These are phyloP conservation scores for Troglohyphantes excavatus DNA, from an alignment of 2,888 invertebrate species.

Conservation along the genomic window DNA sequence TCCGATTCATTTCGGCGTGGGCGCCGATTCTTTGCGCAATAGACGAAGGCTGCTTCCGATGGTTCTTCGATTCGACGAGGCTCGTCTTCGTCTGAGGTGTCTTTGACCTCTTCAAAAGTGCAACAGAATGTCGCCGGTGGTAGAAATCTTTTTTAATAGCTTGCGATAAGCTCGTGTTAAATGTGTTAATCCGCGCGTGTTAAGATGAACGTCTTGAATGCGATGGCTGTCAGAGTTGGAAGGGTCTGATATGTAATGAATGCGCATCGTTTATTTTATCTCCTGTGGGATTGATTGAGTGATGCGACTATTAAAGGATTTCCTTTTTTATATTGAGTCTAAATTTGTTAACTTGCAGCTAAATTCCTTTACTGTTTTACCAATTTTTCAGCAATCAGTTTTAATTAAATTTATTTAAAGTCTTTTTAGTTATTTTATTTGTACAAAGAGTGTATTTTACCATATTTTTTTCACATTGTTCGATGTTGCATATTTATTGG, in stretches of 20 bases:
- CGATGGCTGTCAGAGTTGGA: not conserved
- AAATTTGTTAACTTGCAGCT: no score
- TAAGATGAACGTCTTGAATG: not conserved
- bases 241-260: not conserved
- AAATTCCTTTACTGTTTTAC: no score
- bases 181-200: not conserved
- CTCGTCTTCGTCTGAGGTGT: not conserved
- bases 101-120: slow-evolving; percentile 46
- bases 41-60: slow-evolving; percentile 3
- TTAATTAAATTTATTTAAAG: no score
- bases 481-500: no score
- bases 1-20: slow-evolving; percentile 52
- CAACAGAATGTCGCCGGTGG: slow-evolving; percentile 28
- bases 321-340: no score
- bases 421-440: no score
- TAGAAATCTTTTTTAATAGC: not conserved
- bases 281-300: not conserved
- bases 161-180: not conserved
- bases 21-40: slow-evolving; percentile 31
- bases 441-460: no score
- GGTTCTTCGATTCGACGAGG: slow-evolving; percentile 42
- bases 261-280: slow-evolving; percentile 9
- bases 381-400: no score
- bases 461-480: no score
- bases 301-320: not conserved